A percentile compares a stretch with the other conserved stretches of the same genome.
Conservation (phyloP, 2,888 invertebrate genomes). For the Acrocyrtus sp. region DNA sequence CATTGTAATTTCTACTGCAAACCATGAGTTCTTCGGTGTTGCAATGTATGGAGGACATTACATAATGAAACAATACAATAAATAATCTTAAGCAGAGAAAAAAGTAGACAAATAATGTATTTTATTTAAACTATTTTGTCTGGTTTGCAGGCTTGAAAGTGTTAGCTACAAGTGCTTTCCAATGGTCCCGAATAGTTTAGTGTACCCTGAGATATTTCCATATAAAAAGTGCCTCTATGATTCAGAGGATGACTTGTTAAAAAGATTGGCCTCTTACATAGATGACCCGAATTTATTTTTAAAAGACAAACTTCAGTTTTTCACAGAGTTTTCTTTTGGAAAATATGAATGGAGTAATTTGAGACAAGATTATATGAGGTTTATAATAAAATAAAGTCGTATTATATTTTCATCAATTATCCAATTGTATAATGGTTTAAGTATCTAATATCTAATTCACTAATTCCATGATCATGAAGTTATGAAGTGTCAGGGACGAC, state of each 20-base stretch:
- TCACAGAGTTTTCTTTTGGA: conserved; percentile 19
- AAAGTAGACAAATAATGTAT: too few relatives aligned
- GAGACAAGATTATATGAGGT: conserved; percentile 19
- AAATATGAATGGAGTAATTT: conserved; percentile 49
- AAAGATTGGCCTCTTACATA: conserved; percentile 67
- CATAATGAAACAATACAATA: neutral
- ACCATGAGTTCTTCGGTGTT: conserved; percentile 82
- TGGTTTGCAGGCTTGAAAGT: conserved; percentile 75
- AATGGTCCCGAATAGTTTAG: conserved; percentile 75
- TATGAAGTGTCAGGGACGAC: too few relatives aligned
- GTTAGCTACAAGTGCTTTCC: conserved; percentile 77
- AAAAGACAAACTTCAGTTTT: conserved; percentile 14
- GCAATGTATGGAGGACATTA: conserved; percentile 77
- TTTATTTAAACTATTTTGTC: conserved; percentile 48
- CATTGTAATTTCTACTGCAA: conserved; percentile 78
- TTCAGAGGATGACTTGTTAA: conserved; percentile 71
- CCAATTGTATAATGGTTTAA: too few relatives aligned
- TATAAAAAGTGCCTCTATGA: conserved; percentile 73
- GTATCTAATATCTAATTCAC: too few relatives aligned
- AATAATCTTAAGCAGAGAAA: neutral
- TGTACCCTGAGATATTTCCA: conserved; percentile 78
- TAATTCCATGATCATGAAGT: too few relatives aligned
- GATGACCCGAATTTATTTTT: conserved; percentile 19
- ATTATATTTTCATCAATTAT: neutral
- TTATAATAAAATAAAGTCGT: conserved; percentile 17